Evolutionary conservation across 2,113 vertebrate species (phyloP).

Genomic region (Vulpes lagopus): DNA sequence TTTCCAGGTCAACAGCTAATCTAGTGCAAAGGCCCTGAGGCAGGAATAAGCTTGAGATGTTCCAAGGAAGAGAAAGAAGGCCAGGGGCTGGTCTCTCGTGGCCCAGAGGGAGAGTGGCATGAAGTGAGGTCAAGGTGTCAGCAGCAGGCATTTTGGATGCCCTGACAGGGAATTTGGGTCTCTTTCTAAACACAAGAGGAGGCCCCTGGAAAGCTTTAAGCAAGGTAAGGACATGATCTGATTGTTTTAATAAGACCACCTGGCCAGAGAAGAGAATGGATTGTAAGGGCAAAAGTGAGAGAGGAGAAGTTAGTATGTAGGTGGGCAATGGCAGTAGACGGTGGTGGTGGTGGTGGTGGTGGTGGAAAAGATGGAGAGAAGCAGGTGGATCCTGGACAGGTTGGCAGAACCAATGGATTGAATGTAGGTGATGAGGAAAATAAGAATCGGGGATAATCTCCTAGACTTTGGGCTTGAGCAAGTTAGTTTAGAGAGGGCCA

Average conservation of each 20-base stretch:
- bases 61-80: not conserved
- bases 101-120: not conserved
- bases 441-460: not conserved
- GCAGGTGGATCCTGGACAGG: fast-evolving
- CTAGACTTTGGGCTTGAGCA: not conserved
- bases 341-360: too few relatives aligned
- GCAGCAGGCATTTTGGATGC: fast-evolving
- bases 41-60: not conserved
- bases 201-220: not conserved
- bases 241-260: not conserved
- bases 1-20: not conserved
- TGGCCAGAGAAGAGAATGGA: not conserved
- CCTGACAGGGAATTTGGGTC: not conserved
- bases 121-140: too few relatives aligned
- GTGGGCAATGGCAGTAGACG: fast-evolving
- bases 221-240: too few relatives aligned
- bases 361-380: not conserved
- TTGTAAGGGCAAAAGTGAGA: too few relatives aligned
- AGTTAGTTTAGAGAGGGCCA: not conserved
- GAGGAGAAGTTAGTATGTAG: fast-evolving
- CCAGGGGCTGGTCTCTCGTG: not conserved
- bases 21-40: conserved; percentile 43
- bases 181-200: not conserved
- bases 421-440: too few relatives aligned
- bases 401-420: not conserved